These are phyloP conservation scores for Recurvirostra avosetta DNA, from an alignment of 2,113 vertebrate species.

Conservation along the genomic window DNA sequence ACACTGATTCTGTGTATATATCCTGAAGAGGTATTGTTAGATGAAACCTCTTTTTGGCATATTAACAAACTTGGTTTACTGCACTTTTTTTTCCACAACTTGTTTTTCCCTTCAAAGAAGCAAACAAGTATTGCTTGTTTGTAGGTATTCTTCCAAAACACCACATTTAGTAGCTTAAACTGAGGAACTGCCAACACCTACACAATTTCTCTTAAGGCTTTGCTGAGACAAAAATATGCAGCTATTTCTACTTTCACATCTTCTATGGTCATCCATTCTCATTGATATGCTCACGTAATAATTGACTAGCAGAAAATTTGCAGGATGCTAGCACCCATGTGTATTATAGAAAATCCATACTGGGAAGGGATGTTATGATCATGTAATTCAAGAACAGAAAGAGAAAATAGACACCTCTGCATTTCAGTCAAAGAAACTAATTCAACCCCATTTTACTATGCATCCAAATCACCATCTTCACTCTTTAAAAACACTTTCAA, in stretches of 20 bases:
- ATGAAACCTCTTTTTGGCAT: not conserved
- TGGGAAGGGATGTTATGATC: not conserved
- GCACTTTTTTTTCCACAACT: not conserved
- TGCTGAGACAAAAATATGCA: not conserved
- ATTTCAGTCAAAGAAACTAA: not conserved
- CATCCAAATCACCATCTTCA: not conserved
- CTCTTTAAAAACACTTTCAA: not conserved
- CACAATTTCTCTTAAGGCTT: not conserved
- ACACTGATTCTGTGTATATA: not conserved
- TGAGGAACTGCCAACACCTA: not conserved
- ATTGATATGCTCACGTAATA: not conserved
- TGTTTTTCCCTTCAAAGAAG: not conserved
- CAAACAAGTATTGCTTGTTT: not conserved
- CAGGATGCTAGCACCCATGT: not conserved
- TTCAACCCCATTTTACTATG: not conserved
- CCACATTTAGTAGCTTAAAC: not conserved
- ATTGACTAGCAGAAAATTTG: slow-evolving; percentile 20
- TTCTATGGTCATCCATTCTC: not conserved
- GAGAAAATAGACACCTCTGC: not conserved
- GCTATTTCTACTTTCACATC: not conserved
- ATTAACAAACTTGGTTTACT: not conserved
- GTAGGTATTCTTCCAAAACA: not conserved
- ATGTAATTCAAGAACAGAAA: not conserved
- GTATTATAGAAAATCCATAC: slow-evolving; percentile 30
- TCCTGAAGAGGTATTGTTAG: not conserved